Evolutionary conservation across 2,113 vertebrate genomes (phyloP).

Genomic region (Tetrao urogallus): DNA sequence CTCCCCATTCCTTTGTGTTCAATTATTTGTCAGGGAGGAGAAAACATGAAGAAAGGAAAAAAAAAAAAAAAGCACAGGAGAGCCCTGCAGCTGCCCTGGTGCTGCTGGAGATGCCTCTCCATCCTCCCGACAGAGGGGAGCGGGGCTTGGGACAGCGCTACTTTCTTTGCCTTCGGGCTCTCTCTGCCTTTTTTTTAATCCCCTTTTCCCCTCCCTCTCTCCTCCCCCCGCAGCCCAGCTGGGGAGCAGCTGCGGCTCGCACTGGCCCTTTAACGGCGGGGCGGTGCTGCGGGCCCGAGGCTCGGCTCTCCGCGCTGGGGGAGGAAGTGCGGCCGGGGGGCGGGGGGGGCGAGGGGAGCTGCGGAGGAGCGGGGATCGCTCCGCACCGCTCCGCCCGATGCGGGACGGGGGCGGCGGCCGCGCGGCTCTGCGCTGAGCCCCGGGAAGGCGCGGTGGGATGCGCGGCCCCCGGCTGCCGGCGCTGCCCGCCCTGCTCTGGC

Average conservation of each 20-base stretch:
- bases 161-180: background rate
- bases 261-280: constrained; percentile 86
- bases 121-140: background rate
- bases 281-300: constrained; percentile 71
- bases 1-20: background rate
- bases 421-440: background rate
- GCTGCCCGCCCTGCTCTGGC: constrained; percentile 21
- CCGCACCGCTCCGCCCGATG: background rate
- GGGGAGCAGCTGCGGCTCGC: constrained; percentile 27
- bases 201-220: background rate
- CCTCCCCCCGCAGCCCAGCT: background rate
- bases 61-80: too few species aligned
- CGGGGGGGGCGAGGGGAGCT: constrained; percentile 33
- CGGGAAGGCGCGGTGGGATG: background rate
- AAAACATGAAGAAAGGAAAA: accelerated
- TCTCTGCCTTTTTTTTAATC: background rate
- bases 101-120: accelerated
- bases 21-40: background rate
- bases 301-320: constrained; percentile 73
- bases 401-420: background rate
- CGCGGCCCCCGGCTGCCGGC: constrained; percentile 23
- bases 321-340: constrained; percentile 86
- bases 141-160: background rate
- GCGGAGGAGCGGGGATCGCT: background rate
- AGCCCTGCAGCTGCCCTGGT: background rate